Base-by-base conservation (phyloP, 2,797 vertebrate genomes). In the Anomalospiza imberbis region DNA sequence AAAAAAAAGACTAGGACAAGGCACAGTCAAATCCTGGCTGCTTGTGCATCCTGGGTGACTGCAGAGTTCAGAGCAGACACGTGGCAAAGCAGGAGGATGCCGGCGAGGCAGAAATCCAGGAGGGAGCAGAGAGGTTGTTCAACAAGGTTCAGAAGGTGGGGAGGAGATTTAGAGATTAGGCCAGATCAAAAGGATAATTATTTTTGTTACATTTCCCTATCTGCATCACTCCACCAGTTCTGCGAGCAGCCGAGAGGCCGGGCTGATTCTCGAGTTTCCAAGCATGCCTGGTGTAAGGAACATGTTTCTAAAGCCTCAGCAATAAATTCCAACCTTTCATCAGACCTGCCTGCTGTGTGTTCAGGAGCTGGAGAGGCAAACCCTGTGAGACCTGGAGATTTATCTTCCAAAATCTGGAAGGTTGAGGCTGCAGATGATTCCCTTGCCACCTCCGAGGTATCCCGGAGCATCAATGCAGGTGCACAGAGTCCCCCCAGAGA, bases 171-270 rank as follows among this genome's bases (percentile, higher is more conserved):
- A 78, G 89, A 93, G 93, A 95, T 94, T 89, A 93, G 2, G 0
- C 36, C 62, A 90, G 91, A 96, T 96, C 95, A 96, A 94, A 96
- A 88, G 93, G 75, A 65, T 88, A 83, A 93, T 94, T 95, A 89
- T 89, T 92, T 95, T 85, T 65, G 79, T 72, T 95, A 15, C 74
- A 32, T 83, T 86, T 95, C 82, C 88, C 85, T 94, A 89, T 91
- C 93, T 91, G 88, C 79, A 72, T 58, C 82, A 20, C 95, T 48
- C 51, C 44, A 91, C 96, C 29, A 36, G 93, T 94, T 95, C 36
- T 15, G 76, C 3, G 1, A 93, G 95, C 57, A 77, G 31, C 24
- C 1, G 0, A 92, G 91, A 53, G 90, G 28, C 28, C 8, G 0
- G 10, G 54, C 77, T 54, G 74, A 57, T 80, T 89, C 82, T 61